Evolutionary conservation across 2,797 vertebrate genomes (phyloP), one percentile per base, ranked within the genome.

Genomic region (Sebastes taczanowskii): DNA sequence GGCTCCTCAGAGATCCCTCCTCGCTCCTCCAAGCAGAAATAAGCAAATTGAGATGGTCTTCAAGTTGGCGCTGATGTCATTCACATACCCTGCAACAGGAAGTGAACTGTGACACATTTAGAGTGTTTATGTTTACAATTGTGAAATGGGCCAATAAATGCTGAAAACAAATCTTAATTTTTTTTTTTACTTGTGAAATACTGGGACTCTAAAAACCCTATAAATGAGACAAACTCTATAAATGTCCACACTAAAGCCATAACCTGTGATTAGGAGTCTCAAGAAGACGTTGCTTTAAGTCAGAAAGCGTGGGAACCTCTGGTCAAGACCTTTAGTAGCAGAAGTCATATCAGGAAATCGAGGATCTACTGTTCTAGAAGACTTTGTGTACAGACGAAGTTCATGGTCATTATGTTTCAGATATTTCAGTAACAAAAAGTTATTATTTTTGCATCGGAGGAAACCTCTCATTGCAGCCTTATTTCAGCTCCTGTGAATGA

Each of bases 381-480:
- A 71, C 59, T 75, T 34, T 6, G 23, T 77, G 38, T 27, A 38
- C 20, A 60, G 38, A 82, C 55, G 49, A 74, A 77, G 66, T 74
- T 78, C 80, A 38, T 11, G 64, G 74, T 68, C 56, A 6, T 23
- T 42, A 82, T 64, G 62, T 30, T 80, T 68, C 32, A 72, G 16
- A 81, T 82, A 63, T 77, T 78, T 86, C 49, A 42, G 23, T 14
- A 13, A 55, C 59, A 42, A 72, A 76, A 55, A 60, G n/a, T n/a
- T 35, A 82, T 83, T 74, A 76, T 82, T 78, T 82, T 63, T 83
- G 32, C 42, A 23, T 70, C 11, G n/a, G 59, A 71, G 22, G 75
- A 88, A 85, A 78, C 80, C 80, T 82, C 72, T 84, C 71, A 84
- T 91, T 78, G 58, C 59, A 64, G 74, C 80, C 46, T 90, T 80